Conservation (phyloP, 2,113 vertebrate species). For the Callopanchax toddi region DNA sequence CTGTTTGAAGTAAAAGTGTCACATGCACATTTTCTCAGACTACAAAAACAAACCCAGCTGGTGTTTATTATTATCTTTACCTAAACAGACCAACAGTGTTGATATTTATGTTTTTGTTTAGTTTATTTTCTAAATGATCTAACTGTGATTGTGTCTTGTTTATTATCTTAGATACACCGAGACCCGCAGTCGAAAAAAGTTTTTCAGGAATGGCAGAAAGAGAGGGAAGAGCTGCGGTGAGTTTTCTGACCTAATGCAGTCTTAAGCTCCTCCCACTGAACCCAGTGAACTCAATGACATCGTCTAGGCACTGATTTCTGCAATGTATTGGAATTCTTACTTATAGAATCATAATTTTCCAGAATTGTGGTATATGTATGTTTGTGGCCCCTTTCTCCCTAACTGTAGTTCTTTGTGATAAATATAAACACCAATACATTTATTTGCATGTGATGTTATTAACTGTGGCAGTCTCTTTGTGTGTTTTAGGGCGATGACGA, state of each 20-base stretch:
- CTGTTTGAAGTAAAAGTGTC: neutral
- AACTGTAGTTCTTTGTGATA: no score
- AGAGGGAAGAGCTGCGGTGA: conserved; percentile 85
- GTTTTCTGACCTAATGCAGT: conserved; percentile 5
- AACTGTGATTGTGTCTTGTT: neutral
- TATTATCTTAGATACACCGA: conserved; percentile 72
- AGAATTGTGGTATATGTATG: no score
- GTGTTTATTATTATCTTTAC: neutral
- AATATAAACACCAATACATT: no score
- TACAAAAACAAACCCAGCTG: neutral
- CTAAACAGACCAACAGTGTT: no score
- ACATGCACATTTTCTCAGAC: neutral
- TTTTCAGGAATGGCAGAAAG: conserved; percentile 84
- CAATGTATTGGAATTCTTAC: no score
- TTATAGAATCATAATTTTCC: no score
- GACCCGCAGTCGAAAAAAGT: conserved; percentile 79
- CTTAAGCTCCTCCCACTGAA: neutral
- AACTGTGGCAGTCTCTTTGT: neutral
- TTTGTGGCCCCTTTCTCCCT: no score
- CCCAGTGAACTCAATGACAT: neutral
- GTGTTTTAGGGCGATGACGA: conserved; percentile 76
- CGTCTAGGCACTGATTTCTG: neutral
- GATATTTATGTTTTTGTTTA: no score
- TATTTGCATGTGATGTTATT: neutral
- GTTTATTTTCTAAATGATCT: neutral